These are phyloP conservation scores for Mastacembelus armatus DNA, from an alignment of 2,797 vertebrate genomes.

Conservation along the genomic window DNA sequence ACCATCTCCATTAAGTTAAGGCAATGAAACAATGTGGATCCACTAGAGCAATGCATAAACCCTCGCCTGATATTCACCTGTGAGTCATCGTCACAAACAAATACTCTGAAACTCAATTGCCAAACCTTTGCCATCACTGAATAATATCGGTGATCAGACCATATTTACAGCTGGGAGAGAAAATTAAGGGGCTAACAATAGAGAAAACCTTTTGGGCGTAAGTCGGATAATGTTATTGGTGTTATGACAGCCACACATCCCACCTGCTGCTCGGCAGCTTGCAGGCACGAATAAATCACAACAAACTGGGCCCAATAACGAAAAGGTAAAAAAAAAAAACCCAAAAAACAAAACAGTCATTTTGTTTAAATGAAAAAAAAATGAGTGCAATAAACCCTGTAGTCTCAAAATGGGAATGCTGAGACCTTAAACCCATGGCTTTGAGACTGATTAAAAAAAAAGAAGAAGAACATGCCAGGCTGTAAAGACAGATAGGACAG, in stretches of 20 bases:
- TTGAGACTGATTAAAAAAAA: not conserved
- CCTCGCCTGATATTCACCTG: conserved; percentile 7
- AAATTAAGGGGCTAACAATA: conserved; percentile 36
- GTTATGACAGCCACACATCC: conserved; percentile 66
- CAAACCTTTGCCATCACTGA: conserved; percentile 38
- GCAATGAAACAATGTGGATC: conserved; percentile 14
- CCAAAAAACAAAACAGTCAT: conserved; percentile 9
- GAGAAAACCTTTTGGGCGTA: conserved; percentile 47
- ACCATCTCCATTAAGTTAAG: not conserved
- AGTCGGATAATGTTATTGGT: conserved; percentile 67
- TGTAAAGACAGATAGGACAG: not conserved
- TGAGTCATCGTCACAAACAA: conserved; percentile 50
- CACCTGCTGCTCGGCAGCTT: conserved; percentile 75
- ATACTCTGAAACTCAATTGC: conserved; percentile 49
- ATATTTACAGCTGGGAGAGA: conserved; percentile 33
- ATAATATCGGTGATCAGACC: conserved; percentile 52
- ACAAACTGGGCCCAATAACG: conserved; percentile 58
- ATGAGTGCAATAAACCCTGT: conserved; percentile 65
- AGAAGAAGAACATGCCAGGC: not conserved
- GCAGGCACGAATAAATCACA: conserved; percentile 75
- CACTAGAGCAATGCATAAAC: conserved; percentile 12
- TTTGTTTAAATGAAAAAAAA: conserved; percentile 45
- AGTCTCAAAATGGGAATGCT: conserved; percentile 20
- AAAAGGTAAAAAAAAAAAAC: conserved; percentile 1
- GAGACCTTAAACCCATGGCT: not conserved